phyloP scores from a whole-genome alignment of 2,888 invertebrate species.

The Liopterus haemorrhoidalis region DNA sequence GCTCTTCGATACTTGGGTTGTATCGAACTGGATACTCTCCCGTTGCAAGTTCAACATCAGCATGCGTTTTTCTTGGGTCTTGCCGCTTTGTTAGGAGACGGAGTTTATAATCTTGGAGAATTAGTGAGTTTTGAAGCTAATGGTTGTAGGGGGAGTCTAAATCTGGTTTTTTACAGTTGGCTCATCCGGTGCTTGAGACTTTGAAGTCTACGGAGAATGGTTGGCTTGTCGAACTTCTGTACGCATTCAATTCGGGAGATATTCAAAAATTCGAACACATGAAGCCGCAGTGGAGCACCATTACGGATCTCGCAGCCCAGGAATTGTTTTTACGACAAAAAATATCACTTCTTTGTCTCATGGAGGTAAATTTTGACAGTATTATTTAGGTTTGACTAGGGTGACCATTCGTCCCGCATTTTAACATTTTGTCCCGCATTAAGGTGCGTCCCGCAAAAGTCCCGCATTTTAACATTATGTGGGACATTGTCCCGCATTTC shows the following conservation, averaged over 20 bases:
- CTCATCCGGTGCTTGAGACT: conserved; percentile 87
- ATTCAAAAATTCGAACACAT: conserved; percentile 67
- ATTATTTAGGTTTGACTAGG: too few species aligned
- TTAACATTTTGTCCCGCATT: too few species aligned
- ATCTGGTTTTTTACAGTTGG: conserved; percentile 56
- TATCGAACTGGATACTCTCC: conserved; percentile 61
- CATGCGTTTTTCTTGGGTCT: conserved; percentile 88
- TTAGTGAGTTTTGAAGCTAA: conserved; percentile 51
- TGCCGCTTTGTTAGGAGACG: conserved; percentile 90
- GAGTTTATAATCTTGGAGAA: conserved; percentile 96
- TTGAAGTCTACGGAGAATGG: conserved; percentile 73
- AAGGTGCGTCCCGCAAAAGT: too few species aligned
- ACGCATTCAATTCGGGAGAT: conserved; percentile 82
- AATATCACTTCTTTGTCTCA: conserved; percentile 89
- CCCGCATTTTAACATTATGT: conserved; percentile 5
- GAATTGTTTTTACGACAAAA: conserved; percentile 82
- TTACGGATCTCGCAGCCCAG: conserved; percentile 77
- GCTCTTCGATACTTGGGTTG: conserved; percentile 72
- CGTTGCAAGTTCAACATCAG: conserved; percentile 59
- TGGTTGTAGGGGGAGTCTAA: not conserved
- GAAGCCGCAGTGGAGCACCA: conserved; percentile 67
- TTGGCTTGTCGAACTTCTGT: conserved; percentile 83
- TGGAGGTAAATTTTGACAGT: conserved; percentile 62
- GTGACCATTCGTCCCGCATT: too few species aligned
- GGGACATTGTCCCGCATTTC: not conserved